These are phyloP conservation scores for Megatriorchis doriae DNA, from an alignment of 2,113 vertebrate genomes.

Conservation along the genomic window DNA sequence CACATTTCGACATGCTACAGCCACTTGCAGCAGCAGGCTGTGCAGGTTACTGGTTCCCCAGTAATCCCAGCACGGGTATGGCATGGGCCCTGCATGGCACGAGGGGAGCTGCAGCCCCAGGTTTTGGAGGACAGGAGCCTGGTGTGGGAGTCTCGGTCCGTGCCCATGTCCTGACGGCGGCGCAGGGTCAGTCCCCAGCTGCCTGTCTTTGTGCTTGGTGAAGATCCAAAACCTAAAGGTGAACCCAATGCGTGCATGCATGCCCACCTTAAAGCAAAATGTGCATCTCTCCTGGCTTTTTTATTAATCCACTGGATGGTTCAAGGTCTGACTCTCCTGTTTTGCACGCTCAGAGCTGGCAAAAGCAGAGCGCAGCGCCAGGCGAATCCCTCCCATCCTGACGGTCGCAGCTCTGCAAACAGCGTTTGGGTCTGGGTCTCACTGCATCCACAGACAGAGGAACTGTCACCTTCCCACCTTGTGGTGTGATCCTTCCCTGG, in stretches of 20 bases:
- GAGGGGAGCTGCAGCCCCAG: not conserved
- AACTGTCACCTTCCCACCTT: not conserved
- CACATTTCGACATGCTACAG: accelerated
- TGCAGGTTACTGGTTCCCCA: not conserved
- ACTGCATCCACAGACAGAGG: not conserved
- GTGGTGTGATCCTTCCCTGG: not conserved
- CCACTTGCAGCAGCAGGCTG: not conserved
- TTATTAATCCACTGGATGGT: accelerated
- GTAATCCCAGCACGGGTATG: not conserved
- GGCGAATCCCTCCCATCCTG: not conserved
- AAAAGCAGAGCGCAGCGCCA: not conserved
- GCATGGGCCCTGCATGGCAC: accelerated
- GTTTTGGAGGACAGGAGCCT: not conserved
- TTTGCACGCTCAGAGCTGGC: not conserved
- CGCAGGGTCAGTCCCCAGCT: not conserved
- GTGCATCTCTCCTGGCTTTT: not conserved
- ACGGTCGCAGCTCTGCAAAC: not conserved
- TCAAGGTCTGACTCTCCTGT: not conserved
- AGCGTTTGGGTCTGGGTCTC: accelerated
- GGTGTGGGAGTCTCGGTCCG: accelerated
- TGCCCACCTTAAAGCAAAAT: not conserved
- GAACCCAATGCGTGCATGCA: accelerated
- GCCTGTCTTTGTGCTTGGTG: not conserved
- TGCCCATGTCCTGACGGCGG: not conserved
- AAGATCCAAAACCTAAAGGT: not conserved